Evolutionary conservation across 1,140 invertebrate genomes (phyloP).

Genomic region (Trissolcus basalis): DNA sequence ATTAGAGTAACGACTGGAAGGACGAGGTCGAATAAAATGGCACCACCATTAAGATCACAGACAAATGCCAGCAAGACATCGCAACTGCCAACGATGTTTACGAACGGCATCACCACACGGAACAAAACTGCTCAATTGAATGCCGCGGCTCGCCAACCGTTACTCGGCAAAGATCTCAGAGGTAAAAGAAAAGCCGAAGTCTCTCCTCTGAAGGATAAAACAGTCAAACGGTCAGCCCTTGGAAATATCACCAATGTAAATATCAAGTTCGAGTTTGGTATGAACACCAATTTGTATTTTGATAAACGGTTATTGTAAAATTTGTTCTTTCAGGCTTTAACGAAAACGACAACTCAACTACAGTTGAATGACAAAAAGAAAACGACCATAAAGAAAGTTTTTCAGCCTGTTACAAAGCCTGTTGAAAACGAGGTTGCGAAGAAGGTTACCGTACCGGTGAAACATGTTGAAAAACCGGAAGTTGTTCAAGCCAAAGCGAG

Average conservation of each 20-base stretch:
- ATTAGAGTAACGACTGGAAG: conserved; percentile 8
- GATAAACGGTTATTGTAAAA: not conserved
- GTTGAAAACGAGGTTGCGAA: conserved; percentile 20
- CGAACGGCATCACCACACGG: conserved; percentile 73
- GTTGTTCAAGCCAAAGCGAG: conserved; percentile 57
- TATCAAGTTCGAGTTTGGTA: too few relatives aligned
- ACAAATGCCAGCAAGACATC: conserved; percentile 73
- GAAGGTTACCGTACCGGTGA: not conserved
- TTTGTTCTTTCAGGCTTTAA: conserved; percentile 63
- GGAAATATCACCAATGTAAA: conserved; percentile 86
- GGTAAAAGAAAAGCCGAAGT: conserved; percentile 77
- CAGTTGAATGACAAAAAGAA: conserved; percentile 63
- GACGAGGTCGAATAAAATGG: conserved; percentile 71
- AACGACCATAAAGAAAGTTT: conserved; percentile 52
- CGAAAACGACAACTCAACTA: conserved; percentile 65
- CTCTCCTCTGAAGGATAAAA: conserved; percentile 73
- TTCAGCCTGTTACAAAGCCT: conserved; percentile 29
- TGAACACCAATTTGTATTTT: too few relatives aligned
- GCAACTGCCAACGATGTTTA: conserved; percentile 61
- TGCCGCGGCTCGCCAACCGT: conserved; percentile 51
- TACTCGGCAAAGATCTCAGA: conserved; percentile 66
- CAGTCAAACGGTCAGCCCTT: conserved; percentile 82
- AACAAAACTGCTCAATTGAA: conserved; percentile 66
- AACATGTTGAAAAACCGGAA: conserved; percentile 31
- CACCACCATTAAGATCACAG: conserved; percentile 76